Evolutionary conservation across 1,140 invertebrate genomes (phyloP).

Genomic region (Belonocnema kinseyi): DNA sequence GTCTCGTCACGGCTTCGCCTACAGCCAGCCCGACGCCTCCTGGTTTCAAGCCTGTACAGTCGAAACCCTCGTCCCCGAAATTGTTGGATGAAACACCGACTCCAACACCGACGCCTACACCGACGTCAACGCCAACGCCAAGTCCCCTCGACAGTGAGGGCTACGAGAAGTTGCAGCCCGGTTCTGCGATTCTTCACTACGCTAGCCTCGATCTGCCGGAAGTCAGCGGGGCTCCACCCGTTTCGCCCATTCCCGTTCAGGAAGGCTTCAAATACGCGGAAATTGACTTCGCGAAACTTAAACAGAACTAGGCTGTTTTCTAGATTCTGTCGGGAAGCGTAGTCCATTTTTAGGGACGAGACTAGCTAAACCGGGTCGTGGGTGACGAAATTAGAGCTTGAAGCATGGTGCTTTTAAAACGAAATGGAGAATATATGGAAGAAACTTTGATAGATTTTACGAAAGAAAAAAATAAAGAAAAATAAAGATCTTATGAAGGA

Average conservation of each 20-base stretch:
- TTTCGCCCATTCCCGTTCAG: conserved; percentile 69
- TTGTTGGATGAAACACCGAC: conserved; percentile 66
- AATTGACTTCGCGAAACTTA: conserved; percentile 82
- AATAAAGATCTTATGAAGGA: no score
- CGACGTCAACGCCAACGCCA: conserved; percentile 70
- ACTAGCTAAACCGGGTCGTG: neutral
- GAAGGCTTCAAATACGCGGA: conserved; percentile 81
- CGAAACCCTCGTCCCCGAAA: conserved; percentile 62
- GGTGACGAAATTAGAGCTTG: conserved; percentile 1
- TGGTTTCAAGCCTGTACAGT: conserved; percentile 64
- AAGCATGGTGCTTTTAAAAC: neutral
- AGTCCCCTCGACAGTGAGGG: conserved; percentile 65
- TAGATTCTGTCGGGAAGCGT: neutral
- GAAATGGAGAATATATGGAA: neutral
- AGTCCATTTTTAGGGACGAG: no score
- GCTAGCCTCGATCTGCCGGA: conserved; percentile 81
- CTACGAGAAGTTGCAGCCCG: conserved; percentile 64
- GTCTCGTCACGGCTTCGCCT: conserved; percentile 60
- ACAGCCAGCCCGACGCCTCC: conserved; percentile 66
- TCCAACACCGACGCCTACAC: conserved; percentile 65
- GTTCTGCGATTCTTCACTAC: conserved; percentile 76
- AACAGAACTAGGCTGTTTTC: conserved; percentile 63
- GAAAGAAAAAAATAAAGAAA: no score
- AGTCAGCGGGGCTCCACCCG: conserved; percentile 62
- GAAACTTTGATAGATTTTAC: no score